These are phyloP conservation scores for Ammodramus savannarum DNA, from an alignment of 2,113 vertebrate genomes.

Conservation along the genomic window DNA sequence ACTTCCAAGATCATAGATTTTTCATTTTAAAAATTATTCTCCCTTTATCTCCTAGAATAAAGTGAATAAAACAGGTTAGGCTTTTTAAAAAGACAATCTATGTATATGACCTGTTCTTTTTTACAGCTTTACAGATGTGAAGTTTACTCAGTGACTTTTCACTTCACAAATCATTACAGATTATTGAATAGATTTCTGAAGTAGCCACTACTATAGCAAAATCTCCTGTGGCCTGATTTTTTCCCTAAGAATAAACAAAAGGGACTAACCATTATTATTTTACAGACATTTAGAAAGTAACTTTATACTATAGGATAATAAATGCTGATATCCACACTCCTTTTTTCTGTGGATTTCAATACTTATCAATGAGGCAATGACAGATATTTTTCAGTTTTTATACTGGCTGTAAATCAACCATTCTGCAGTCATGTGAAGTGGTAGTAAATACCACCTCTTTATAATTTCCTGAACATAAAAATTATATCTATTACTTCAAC, in stretches of 20 bases:
- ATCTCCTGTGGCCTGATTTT: not conserved
- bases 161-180: not conserved
- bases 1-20: not conserved
- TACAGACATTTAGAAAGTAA: not conserved
- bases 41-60: not conserved
- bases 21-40: not conserved
- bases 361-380: not conserved
- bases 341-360: not conserved
- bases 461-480: slow-evolving; percentile 20
- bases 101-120: not conserved
- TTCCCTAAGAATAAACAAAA: not conserved
- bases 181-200: not conserved
- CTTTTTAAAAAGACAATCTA: not conserved
- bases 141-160: not conserved
- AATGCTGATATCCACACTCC: not conserved
- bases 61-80: not conserved
- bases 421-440: not conserved
- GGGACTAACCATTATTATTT: not conserved
- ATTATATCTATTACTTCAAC: slow-evolving; percentile 12
- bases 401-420: slow-evolving; percentile 17
- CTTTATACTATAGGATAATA: not conserved
- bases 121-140: not conserved
- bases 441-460: not conserved
- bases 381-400: not conserved
- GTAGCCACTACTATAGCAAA: not conserved